Conservation (phyloP, 2,888 invertebrate genomes). For the Microplitis deprimator region DNA sequence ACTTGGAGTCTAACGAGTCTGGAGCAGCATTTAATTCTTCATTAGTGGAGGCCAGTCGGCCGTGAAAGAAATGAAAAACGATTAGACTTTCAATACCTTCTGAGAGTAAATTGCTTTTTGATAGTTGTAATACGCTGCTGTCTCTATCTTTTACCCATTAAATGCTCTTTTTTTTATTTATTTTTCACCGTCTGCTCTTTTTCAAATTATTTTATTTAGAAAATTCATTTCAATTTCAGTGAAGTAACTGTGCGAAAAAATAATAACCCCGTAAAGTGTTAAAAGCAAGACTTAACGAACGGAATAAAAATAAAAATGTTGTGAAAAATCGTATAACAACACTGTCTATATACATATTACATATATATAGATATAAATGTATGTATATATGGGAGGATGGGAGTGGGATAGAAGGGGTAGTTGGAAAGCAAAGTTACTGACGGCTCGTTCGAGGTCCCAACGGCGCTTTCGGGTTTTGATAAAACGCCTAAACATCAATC, state of each 20-base stretch:
- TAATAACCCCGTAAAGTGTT: not conserved
- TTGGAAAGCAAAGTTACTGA: constrained; percentile 42
- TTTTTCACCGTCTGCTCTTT: not conserved
- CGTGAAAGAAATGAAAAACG: constrained; percentile 25
- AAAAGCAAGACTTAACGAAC: not conserved
- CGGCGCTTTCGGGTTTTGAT: constrained; percentile 63
- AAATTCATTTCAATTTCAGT: not conserved
- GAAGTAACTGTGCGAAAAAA: not conserved
- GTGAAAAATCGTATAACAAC: not conserved
- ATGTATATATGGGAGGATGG: not conserved
- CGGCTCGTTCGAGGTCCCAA: constrained; percentile 52
- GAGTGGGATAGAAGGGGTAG: constrained; percentile 30
- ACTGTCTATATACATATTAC: not conserved
- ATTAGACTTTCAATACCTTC: constrained; percentile 23
- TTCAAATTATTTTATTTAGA: not conserved
- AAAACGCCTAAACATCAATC: constrained; percentile 70
- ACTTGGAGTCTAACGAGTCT: constrained; percentile 40
- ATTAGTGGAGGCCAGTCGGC: constrained; percentile 37
- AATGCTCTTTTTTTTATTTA: not conserved
- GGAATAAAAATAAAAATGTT: not conserved
- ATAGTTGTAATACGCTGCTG: constrained; percentile 22
- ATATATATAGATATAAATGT: not conserved
- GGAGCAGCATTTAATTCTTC: constrained; percentile 51
- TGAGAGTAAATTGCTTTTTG: constrained; percentile 41
- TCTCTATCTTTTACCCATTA: constrained; percentile 5